Evolutionary conservation across 1,140 invertebrate genomes (phyloP), one percentile per base, ranked within the genome.

Genomic region (Bombus balteatus): DNA sequence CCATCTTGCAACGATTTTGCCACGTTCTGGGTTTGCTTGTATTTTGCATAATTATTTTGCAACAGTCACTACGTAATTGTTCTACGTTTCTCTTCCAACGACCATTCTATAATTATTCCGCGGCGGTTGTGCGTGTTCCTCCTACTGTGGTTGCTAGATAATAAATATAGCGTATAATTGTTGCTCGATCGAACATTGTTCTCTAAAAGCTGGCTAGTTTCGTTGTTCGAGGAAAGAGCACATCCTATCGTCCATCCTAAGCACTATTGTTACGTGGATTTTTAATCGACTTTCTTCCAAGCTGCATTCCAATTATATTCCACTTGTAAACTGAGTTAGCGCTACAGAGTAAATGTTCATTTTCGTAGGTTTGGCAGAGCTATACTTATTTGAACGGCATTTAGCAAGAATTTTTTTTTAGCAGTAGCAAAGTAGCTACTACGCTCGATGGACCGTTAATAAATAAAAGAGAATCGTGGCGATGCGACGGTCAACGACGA

Each of bases 21-120:
- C 47, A 53, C 25, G 3, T 62, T 39, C 34, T 4, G 22, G 28
- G 25, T 62, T 65, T 41, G 9, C n/a, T 66, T 15, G n/a, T 78
- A 78, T 65, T 65, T 78, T 15, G 75, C 59, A 78, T 68, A 68
- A 83, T 83, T 57, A 76, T 76, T 76, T 68, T 76, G 34, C 81
- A 53, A 83, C 25, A 76, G 28, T 68, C 39, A 3, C 59, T 22
- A 25, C 43, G 72, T 76, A 76, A 76, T 83, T 83, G 72, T 76
- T 68, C 41, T 13, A 34, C 81, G 37, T n/a, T 75, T 76, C 73
- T 68, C 41, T 32, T n/a, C 43, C 47, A 75, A 53, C 59, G 62
- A 59, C 43, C 66, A 39, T 83, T 83, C 72, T 83, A 83, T 76
- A 83, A 76, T 83, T 75, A 83, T 76, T 76, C 32, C 22, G 8